phyloP scores from a whole-genome alignment of 2,797 vertebrate species.

The Psittacula derbiana region DNA sequence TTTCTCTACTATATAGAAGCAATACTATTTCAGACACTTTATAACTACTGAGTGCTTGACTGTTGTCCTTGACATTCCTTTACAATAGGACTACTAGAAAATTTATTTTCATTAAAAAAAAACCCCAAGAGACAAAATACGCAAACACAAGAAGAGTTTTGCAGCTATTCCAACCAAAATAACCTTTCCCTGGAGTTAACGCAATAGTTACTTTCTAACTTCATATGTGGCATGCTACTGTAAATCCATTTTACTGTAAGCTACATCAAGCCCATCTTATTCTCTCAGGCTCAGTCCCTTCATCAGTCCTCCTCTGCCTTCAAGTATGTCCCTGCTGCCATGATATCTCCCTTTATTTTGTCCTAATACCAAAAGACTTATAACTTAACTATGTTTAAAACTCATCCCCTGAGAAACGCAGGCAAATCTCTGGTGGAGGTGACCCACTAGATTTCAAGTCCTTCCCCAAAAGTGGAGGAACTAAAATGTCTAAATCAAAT shows the following conservation, averaged over 20 bases:
- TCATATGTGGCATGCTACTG: not conserved
- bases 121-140: not conserved
- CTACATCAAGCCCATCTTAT: not conserved
- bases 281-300: not conserved
- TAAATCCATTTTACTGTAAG: not conserved
- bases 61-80: not conserved
- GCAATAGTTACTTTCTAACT: not conserved
- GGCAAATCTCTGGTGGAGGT: not conserved
- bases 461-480: not conserved
- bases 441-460: not conserved
- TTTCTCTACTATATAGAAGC: not conserved
- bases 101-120: not conserved
- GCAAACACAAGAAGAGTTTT: not conserved
- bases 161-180: not conserved
- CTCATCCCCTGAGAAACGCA: not conserved
- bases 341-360: not conserved
- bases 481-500: not conserved
- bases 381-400: not conserved
- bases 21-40: not conserved
- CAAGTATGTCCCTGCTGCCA: not conserved
- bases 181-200: not conserved
- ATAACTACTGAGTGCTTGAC: not conserved
- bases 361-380: not conserved
- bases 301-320: not conserved
- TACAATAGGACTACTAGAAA: accelerated